Evolutionary conservation across 2,797 vertebrate species (phyloP).

Genomic region (Tangara arthus): DNA sequence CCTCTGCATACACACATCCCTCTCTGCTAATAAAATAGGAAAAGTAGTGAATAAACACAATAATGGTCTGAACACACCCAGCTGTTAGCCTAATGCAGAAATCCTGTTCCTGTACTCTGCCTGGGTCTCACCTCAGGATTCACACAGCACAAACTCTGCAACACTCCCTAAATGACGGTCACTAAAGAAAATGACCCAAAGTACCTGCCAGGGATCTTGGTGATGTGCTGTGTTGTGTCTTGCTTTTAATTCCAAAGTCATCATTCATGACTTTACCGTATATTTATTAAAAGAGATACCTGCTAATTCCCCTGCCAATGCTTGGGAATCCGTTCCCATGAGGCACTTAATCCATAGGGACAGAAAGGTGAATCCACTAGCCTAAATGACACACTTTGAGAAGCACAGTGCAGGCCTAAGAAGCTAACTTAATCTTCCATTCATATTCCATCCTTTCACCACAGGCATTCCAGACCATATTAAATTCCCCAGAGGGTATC

Average conservation of each 20-base stretch:
- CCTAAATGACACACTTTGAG: not conserved
- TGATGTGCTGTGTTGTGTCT: not conserved
- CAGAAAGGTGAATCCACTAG: not conserved
- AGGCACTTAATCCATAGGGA: not conserved
- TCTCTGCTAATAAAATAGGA: not conserved
- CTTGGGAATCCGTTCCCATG: not conserved
- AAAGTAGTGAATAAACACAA: not conserved
- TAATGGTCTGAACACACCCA: not conserved
- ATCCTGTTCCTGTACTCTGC: not conserved
- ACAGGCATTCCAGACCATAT: not conserved
- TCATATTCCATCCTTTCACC: not conserved
- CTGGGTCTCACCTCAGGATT: not conserved
- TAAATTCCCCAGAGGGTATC: not conserved
- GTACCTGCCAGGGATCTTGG: not conserved
- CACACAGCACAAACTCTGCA: not conserved
- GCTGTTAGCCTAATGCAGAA: not conserved
- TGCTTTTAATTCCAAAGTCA: not conserved
- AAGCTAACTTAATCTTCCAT: not conserved
- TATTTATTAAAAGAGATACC: not conserved
- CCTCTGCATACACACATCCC: not conserved
- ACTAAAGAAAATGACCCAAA: not conserved
- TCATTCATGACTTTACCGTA: not conserved
- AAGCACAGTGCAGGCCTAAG: not conserved
- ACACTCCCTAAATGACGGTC: not conserved
- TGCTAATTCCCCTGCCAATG: not conserved